Evolutionary conservation across 2,797 vertebrate genomes (phyloP), one percentile per base, ranked within the genome.

Genomic region (Mormyrops boulengeri): DNA sequence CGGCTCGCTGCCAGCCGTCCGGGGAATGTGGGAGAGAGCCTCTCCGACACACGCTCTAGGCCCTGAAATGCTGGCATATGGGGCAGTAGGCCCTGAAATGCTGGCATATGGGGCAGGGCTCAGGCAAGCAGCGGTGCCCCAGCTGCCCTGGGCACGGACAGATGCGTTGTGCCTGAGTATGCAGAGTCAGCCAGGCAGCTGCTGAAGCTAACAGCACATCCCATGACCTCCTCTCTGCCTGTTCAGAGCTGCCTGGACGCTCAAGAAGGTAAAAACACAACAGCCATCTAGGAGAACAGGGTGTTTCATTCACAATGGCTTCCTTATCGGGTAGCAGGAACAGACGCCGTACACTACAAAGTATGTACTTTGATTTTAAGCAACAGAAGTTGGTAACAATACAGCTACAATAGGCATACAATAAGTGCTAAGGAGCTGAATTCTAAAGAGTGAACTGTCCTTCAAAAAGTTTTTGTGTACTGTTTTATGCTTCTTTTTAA

Each of bases 1-100:
- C 96, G 96, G 97, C 97, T 95, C 95, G 94, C 96, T 95, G 97
- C 97, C 97, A 98, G 97, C 95, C 96, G 94, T 96, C 95, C 90
- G 94, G 96, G 95, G 96, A 96, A 96, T 96, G 95, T 95, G 95
- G 95, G 95, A 95, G 95, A 96, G 94, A 95, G 95, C 93, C 95
- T 96, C 95, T 96, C 96, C 95, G 97, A 96, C 97, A 97, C 97
- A 97, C 97, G 96, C 96, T 95, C 95, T 95, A 94, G 95, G 94
- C 94, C 94, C 94, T 93, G 94, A 95, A 95, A 95, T 93, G 95
- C 95, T 95, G 95, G 95, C 93, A 95, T 95, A 95, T 95, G 91
- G 92, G 94, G 93, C 93, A 91, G 96, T n/a, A n/a, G n/a, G n/a
- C n/a, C n/a, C n/a, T n/a, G n/a, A n/a, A n/a, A n/a, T n/a, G n/a